Evolutionary conservation across 2,797 vertebrate species (phyloP), one percentile per base, ranked within the genome.

Genomic region (Ambastaia sidthimunki): DNA sequence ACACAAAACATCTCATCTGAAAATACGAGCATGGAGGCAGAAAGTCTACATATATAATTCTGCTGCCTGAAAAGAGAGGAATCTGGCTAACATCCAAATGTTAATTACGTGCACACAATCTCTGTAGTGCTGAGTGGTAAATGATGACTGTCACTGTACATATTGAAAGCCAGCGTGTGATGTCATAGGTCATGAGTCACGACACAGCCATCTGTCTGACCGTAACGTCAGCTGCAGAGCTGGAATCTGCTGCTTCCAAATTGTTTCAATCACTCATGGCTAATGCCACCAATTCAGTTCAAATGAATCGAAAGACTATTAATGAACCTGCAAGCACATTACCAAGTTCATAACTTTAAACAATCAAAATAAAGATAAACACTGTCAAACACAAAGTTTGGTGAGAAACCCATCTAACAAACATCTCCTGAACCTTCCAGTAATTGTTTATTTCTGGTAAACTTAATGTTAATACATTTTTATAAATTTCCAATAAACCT

Each of bases 51-150:
- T 44, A 44, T 44, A 44, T 10, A 44, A 44, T 44, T 44, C 41
- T 11, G 41, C 41, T 1, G 10, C 41, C 41, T 47, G 11, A 47
- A 21, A 47, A 41, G 3, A 41, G 0, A 12, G 55, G 6, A 52
- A 68, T 59, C 63, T 76, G 16, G 21, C 19, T 16, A 10, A 59
- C 5, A 15, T 76, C 34, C 63, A 76, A 19, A 44, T 68, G 44
- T 69, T 0, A 37, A 47, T 41, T 59, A 76, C 21, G 37, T 47
- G 37, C 16, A 57, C 41, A 11, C 50, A 76, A 28, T 48, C 13
- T 37, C 12, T 7, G 50, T 7, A 50, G 25, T 37, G 25, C n/a
- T 37, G 52, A 69, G 18, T 59, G 23, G 23, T 59, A 68, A 59
- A 48, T 59, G 23, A 44, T 6, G 23, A 76, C 23, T 2, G 9